Base-by-base conservation (phyloP, 2,113 vertebrate species). In the Plecotus auritus region DNA sequence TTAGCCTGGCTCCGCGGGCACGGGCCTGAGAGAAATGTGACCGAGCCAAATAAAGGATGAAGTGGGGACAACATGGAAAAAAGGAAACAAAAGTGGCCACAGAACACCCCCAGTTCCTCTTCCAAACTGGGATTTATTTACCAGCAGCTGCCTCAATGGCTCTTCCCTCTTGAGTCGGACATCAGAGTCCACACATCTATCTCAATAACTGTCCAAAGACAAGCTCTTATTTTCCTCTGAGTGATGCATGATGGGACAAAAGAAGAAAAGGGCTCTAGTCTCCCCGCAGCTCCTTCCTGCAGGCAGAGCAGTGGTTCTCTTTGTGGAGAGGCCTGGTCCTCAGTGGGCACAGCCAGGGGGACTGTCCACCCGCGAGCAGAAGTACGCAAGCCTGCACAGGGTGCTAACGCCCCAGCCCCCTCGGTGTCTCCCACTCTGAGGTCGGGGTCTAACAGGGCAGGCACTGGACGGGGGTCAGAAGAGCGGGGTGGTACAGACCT, bases 401-500 rank as follows among this genome's bases (percentile, higher is more conserved):
- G 17, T 47, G 42, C 26, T 59, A 22, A 78, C 22, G 2, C 17
- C 18, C 22, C 67, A 6, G 45, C 13, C 51, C 80, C n/a, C 4
- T 5, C 6, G 49, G 2, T 22, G 9, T 10, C 12, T 49, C 76
- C 64, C 28, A 18, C 59, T 66, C 23, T 51, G 49, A 73, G 6
- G 59, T 84, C 47, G 91, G 47, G 37, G 54, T 10, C 47, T 30
- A 13, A 40, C 26, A 45, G 42, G 16, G 78, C 28, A 49, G 70
- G 45, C 7, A 8, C 8, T 54, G 32, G 73, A 61, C 4, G 0
- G 9, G 70, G 51, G 32, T 6, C 16, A 5, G 76, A 83, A 64
- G 20, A 83, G 54, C 32, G n/a, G 73, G 28, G 18, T 18, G n/a
- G 22, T 18, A 96, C 97, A 40, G 97, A 99, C 99, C 99, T 99